These are phyloP conservation scores for Nycteola revayana DNA, from an alignment of 2,888 invertebrate genomes.

Conservation along the genomic window DNA sequence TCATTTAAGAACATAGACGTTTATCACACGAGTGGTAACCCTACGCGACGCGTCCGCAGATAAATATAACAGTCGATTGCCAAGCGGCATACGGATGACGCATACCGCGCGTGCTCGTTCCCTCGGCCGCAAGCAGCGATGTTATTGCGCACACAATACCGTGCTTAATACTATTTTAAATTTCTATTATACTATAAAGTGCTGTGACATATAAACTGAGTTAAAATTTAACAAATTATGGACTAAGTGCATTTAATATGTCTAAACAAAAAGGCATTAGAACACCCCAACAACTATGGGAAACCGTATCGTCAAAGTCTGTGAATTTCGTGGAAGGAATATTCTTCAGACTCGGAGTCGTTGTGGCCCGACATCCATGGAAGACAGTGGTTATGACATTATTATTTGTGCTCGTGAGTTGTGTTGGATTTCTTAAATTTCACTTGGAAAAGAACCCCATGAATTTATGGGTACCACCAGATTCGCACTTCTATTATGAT, in stretches of 20 bases:
- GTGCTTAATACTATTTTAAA: no score
- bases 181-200: no score
- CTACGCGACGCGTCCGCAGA: constrained; percentile 9
- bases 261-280: constrained; percentile 52
- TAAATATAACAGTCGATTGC: constrained; percentile 25
- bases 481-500: constrained; percentile 85
- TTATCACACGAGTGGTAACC: no score
- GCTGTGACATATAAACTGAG: no score
- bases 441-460: constrained; percentile 88
- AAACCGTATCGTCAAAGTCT: constrained; percentile 60
- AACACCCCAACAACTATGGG: constrained; percentile 70
- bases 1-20: no score
- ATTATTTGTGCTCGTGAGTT: constrained; percentile 79
- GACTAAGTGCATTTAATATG: constrained; percentile 32
- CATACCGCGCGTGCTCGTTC: not conserved
- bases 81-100: constrained; percentile 20
- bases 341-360: constrained; percentile 83
- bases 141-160: no score
- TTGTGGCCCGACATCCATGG: constrained; percentile 83
- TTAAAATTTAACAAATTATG: no score
- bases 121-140: no score
- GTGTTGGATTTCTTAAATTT: constrained; percentile 84
- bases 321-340: constrained; percentile 67
- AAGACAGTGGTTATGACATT: constrained; percentile 82
- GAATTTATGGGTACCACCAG: constrained; percentile 88